Conservation (phyloP, 2,113 vertebrate genomes). For the Poicephalus gulielmi region DNA sequence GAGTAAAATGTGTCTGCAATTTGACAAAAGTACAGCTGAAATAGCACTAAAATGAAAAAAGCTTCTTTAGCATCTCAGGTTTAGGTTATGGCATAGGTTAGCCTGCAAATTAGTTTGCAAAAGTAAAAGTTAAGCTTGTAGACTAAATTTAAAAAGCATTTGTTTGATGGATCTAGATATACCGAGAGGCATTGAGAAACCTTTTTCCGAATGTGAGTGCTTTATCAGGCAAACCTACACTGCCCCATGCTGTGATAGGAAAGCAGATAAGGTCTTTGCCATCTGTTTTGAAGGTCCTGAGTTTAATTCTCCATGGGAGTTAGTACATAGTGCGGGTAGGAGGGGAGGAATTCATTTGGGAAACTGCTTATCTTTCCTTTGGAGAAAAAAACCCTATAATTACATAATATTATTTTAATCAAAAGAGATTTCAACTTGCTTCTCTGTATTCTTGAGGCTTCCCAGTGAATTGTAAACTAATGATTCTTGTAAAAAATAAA, state of each 20-base stretch:
- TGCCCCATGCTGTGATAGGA: constrained; percentile 43
- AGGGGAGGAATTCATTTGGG: constrained; percentile 23
- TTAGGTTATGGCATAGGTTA: neutral
- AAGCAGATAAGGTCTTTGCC: constrained; percentile 61
- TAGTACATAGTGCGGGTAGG: neutral
- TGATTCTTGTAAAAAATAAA: neutral
- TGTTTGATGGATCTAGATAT: neutral
- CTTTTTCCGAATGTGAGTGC: constrained; percentile 28
- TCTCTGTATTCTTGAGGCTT: neutral
- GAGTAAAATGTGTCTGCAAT: neutral
- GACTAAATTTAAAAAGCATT: neutral
- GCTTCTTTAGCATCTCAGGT: neutral
- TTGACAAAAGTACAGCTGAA: neutral
- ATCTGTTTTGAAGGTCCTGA: constrained; percentile 68
- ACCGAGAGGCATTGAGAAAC: neutral
- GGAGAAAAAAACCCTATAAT: neutral
- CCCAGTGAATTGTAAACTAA: neutral
- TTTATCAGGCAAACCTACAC: constrained; percentile 44
- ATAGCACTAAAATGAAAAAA: neutral
- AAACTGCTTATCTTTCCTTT: constrained; percentile 29
- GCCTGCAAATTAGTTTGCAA: neutral
- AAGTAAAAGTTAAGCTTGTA: neutral
- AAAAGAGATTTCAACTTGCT: neutral
- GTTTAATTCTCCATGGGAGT: constrained; percentile 70
- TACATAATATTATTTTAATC: constrained; percentile 3